Conservation (phyloP, 2,113 vertebrate genomes). For the Tychaedon coryphoeus region DNA sequence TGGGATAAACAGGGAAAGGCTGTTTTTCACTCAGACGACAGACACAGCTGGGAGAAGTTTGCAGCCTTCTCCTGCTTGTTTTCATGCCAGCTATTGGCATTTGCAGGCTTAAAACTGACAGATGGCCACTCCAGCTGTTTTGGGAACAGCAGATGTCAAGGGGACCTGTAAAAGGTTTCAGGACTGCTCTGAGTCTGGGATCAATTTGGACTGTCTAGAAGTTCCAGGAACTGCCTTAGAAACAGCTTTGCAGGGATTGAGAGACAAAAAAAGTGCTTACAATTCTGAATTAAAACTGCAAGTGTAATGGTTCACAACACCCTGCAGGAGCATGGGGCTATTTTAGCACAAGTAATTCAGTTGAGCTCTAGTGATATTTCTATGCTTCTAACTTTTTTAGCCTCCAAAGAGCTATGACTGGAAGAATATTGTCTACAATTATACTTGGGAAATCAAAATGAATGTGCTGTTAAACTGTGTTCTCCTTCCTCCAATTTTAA, state of each 20-base stretch:
- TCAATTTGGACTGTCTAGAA: neutral
- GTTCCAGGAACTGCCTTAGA: neutral
- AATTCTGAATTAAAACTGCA: neutral
- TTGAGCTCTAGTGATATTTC: neutral
- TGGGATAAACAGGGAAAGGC: neutral
- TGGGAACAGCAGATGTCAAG: neutral
- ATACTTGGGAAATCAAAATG: neutral
- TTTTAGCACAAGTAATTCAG: neutral
- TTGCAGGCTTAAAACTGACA: neutral
- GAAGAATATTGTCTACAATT: neutral
- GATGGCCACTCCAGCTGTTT: neutral
- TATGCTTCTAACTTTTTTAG: neutral
- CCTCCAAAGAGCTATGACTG: neutral
- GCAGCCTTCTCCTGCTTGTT: neutral
- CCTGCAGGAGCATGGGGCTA: neutral
- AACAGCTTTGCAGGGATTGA: neutral
- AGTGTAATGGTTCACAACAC: neutral
- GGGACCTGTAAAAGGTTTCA: neutral
- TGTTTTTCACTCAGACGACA: neutral
- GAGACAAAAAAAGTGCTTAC: neutral
- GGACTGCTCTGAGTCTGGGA: neutral
- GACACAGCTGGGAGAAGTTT: neutral
- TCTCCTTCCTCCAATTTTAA: neutral
- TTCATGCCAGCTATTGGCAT: neutral
- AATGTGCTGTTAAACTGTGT: neutral